phyloP scores from a whole-genome alignment of 1,140 invertebrate genomes.

The Neodiprion virginianus region DNA sequence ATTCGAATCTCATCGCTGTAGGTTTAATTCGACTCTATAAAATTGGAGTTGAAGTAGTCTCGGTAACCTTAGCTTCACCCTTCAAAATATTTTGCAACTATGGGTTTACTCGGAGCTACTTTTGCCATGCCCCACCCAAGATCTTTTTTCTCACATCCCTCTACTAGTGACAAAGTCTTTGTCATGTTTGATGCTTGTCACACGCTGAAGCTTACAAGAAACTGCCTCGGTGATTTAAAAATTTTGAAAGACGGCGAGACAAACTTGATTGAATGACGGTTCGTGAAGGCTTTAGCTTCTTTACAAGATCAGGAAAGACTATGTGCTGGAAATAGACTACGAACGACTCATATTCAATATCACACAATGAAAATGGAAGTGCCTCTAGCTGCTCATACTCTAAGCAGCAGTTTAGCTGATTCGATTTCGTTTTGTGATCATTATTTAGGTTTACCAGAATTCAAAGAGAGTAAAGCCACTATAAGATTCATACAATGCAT shows the following conservation, averaged over 20 bases:
- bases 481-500: not conserved
- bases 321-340: constrained; percentile 18
- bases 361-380: constrained; percentile 1
- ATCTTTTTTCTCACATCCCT: constrained; percentile 16
- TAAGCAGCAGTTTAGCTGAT: not conserved
- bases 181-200: constrained; percentile 18
- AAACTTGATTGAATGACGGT: constrained; percentile 13
- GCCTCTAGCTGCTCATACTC: not conserved
- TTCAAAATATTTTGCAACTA: not conserved
- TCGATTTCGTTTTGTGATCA: not conserved
- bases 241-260: not conserved
- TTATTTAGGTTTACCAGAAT: not conserved
- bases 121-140: constrained; percentile 27
- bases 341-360: not conserved
- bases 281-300: constrained; percentile 2
- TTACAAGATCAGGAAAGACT: constrained; percentile 8
- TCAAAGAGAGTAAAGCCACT: not conserved
- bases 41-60: constrained; percentile 19
- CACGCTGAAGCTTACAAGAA: constrained; percentile 19
- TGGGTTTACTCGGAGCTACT: constrained; percentile 32
- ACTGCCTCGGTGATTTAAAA: constrained; percentile 13
- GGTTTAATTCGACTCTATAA: constrained; percentile 2
- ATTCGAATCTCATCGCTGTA: not conserved
- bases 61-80: constrained; percentile 22
- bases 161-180: not conserved